Conservation (phyloP, 1,140 invertebrate species). For the Penaeus chinensis region DNA sequence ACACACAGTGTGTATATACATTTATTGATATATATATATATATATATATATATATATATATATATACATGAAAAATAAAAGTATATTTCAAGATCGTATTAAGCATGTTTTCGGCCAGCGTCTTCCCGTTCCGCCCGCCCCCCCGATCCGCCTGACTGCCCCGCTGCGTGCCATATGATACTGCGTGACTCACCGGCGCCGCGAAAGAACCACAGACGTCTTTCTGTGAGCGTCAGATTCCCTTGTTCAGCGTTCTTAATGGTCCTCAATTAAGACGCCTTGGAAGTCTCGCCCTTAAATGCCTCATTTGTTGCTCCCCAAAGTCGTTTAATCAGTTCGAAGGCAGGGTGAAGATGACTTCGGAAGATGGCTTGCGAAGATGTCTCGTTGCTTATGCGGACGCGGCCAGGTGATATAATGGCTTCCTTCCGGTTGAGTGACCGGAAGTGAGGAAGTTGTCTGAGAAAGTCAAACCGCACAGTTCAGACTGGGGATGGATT, state of each 20-base stretch:
- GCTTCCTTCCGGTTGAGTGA: constrained; percentile 58
- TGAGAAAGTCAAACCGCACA: constrained; percentile 59
- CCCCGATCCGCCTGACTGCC: constrained; percentile 50
- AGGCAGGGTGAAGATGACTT: too few species aligned
- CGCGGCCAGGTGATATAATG: constrained; percentile 40
- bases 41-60: too few species aligned
- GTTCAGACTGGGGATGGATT: constrained; percentile 47
- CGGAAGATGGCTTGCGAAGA: neutral
- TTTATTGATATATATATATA: too few species aligned
- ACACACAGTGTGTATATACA: too few species aligned
- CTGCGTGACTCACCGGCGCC: constrained; percentile 35
- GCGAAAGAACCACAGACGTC: neutral
- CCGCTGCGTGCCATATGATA: constrained; percentile 56
- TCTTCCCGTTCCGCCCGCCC: constrained; percentile 12
- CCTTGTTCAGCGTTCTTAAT: too few species aligned
- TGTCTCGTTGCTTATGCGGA: constrained; percentile 7
- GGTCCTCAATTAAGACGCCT: too few species aligned
- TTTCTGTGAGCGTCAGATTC: neutral
- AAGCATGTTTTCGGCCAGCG: constrained; percentile 25
- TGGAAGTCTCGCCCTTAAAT: too few species aligned
- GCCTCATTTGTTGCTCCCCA: too few species aligned
- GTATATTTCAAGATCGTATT: neutral
- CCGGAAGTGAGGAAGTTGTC: constrained; percentile 61
- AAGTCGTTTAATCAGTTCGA: neutral
- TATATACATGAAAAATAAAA: neutral